Base-by-base conservation (phyloP, 2,797 vertebrate species). In the Hydrocynus forskahlii region DNA sequence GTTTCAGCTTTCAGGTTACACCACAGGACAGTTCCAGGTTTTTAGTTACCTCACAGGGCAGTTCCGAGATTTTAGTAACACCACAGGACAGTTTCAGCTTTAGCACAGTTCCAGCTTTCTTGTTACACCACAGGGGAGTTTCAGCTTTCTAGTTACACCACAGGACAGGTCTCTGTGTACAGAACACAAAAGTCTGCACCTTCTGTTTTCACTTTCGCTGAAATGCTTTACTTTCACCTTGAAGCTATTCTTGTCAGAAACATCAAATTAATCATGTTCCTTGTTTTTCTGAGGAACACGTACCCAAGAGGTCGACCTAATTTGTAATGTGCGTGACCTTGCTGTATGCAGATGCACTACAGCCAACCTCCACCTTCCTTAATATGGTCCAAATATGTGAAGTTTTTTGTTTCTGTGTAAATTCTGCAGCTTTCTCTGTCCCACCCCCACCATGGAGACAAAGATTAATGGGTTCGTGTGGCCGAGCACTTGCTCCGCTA, bases 391-490 rank as follows among this genome's bases (percentile, higher is more conserved):
- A 82, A 69, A 72, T 81, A 6, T 84, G 70, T 69, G 54, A 78
- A 84, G 67, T 75, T 79, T 55, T 72, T 52, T 55, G 71, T n/a
- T n/a, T n/a, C n/a, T n/a, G 78, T 70, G 38, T 40, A 55, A 77
- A 78, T 81, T 60, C 75, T 50, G 57, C 77, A n/a, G 71, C 79
- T 73, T 83, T 76, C 82, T 78, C 79, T n/a, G 77, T 74, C 79
- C 84, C 83, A 85, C 60, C 50, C 83, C 83, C 87, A 43, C 59
- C 12, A 85, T 60, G 66, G 85, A 87, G 92, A 94, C 92, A 88
- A 90, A 93, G 93, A 95, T 90, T 92, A 93, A 95, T 94, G 90
- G 86, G 90, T 76, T 88, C 84, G 87, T 86, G 89, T 90, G 86
- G 85, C 83, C 82, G 85, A 64, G 90, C 88, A 87, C 88, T 50